Percentiles rank a stretch among this genome's conserved stretches.
These are phyloP conservation scores for Malurus leucopterus DNA, from an alignment of 2,797 vertebrate genomes.

Conservation along the genomic window DNA sequence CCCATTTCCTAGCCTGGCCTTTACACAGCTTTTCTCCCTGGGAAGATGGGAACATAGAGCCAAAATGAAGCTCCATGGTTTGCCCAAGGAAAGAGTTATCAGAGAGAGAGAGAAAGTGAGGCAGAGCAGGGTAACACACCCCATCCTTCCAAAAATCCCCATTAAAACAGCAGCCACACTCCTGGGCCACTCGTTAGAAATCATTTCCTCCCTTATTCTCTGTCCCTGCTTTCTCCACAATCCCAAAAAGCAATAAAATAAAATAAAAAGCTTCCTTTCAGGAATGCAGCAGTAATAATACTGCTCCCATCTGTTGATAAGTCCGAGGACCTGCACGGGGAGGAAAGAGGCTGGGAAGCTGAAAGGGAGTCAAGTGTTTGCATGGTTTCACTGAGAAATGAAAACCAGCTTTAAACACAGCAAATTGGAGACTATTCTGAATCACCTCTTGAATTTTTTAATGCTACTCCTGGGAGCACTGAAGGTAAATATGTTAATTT, in stretches of 20 bases:
- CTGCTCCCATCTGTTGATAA: slow-evolving; percentile 22
- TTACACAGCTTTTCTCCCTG: not conserved
- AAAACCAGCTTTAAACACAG: slow-evolving; percentile 48
- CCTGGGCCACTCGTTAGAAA: not conserved
- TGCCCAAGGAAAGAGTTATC: not conserved
- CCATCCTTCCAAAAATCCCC: not conserved
- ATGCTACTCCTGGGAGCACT: slow-evolving; percentile 59
- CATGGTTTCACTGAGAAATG: slow-evolving; percentile 30
- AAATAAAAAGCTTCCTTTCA: slow-evolving; percentile 39
- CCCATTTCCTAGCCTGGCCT: not conserved
- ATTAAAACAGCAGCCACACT: not conserved
- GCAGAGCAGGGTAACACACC: not conserved
- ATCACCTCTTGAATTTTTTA: slow-evolving; percentile 51
- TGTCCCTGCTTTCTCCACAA: not conserved
- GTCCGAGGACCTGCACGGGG: not conserved
- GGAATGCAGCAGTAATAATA: not conserved
- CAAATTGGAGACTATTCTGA: slow-evolving; percentile 32
- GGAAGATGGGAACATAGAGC: not conserved
- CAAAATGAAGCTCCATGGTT: not conserved
- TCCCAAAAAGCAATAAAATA: slow-evolving; percentile 1
- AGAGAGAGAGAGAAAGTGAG: not conserved
- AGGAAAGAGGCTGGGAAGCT: not conserved
- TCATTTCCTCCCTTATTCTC: not conserved
- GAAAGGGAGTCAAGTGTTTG: slow-evolving; percentile 16
- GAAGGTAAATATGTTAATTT: slow-evolving; percentile 72